Conservation (phyloP, 2,113 vertebrate species). For the Sylvietta virens region DNA sequence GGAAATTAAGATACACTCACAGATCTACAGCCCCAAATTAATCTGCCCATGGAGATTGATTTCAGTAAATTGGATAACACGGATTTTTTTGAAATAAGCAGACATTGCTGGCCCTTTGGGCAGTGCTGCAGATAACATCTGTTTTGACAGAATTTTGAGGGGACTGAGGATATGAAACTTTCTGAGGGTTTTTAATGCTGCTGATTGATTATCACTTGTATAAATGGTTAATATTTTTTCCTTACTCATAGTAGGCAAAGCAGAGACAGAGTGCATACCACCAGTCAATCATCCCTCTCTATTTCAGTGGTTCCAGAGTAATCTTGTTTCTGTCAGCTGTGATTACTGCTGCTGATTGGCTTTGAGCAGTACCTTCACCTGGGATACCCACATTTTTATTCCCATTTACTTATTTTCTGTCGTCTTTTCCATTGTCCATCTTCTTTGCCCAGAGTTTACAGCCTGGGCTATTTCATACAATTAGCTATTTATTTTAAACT, state of each 20-base stretch:
- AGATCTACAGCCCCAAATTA: neutral
- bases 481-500: neutral
- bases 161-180: neutral
- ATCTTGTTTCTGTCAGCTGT: neutral
- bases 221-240: neutral
- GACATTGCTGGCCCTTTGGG: neutral
- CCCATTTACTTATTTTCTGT: neutral
- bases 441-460: neutral
- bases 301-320: neutral
- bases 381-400: neutral
- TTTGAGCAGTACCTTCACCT: neutral
- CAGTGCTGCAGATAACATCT: neutral
- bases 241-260: neutral
- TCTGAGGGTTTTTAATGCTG: neutral
- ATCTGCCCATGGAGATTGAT: slow-evolving; percentile 11
- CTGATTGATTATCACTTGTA: neutral
- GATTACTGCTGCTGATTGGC: neutral
- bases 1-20: neutral
- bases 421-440: neutral
- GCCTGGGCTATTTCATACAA: neutral
- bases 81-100: neutral
- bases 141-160: neutral
- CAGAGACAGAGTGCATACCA: neutral
- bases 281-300: neutral
- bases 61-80: neutral